Percentiles rank a stretch among this genome's conserved stretches.
These are phyloP conservation scores for Papilio polytes DNA, from an alignment of 1,140 invertebrate species.

Conservation along the genomic window DNA sequence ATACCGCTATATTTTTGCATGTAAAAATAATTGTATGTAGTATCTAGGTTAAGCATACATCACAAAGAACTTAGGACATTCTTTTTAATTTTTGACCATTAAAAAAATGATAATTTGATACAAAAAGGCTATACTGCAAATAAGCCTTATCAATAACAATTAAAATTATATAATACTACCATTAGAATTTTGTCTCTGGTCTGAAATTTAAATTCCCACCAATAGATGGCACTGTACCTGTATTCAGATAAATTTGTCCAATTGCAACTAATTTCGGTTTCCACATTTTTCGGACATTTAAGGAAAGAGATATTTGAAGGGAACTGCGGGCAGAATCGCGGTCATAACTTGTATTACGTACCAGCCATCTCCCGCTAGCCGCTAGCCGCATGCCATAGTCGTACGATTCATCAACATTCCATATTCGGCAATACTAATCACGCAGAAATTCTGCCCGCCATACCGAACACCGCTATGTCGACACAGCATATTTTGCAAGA, in stretches of 20 bases:
- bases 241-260: not conserved
- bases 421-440: slow-evolving; percentile 47
- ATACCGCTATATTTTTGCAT: not conserved
- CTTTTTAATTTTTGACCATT: too few relatives aligned
- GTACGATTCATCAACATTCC: slow-evolving; percentile 58
- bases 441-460: slow-evolving; percentile 53
- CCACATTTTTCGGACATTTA: too few relatives aligned
- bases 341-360: slow-evolving; percentile 35
- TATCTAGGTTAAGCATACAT: not conserved
- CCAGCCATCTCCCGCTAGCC: slow-evolving; percentile 43
- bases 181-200: too few relatives aligned
- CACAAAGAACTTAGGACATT: not conserved
- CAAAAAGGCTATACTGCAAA: too few relatives aligned
- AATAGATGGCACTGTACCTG: not conserved
- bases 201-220: not conserved
- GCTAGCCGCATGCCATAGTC: slow-evolving; percentile 18
- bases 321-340: not conserved
- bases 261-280: not conserved
- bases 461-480: slow-evolving; percentile 52
- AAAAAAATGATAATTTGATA: too few relatives aligned
- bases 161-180: too few relatives aligned
- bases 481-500: slow-evolving; percentile 55
- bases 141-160: not conserved
- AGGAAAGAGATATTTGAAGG: slow-evolving; percentile 22
- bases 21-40: not conserved